Evolutionary conservation across 2,888 invertebrate species (phyloP).

Genomic region (Pyrocoelia pectoralis): DNA sequence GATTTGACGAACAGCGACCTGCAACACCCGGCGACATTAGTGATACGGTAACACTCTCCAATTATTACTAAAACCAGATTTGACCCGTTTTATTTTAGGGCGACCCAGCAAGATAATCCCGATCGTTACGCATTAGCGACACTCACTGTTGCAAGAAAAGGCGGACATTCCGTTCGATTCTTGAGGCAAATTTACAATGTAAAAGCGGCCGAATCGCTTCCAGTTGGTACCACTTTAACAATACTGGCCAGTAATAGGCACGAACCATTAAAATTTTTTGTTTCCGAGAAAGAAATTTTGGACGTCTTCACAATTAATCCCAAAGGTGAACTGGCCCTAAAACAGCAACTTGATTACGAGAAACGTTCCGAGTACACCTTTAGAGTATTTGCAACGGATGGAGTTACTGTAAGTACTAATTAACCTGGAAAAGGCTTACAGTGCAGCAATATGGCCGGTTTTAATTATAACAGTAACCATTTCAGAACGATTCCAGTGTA

Average conservation of each 20-base stretch:
- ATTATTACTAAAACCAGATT: background rate
- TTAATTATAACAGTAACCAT: conserved; percentile 35
- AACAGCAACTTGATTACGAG: conserved; percentile 82
- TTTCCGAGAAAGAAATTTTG: conserved; percentile 76
- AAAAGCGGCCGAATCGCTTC: conserved; percentile 78
- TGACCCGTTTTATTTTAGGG: conserved; percentile 68
- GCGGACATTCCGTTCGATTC: conserved; percentile 65
- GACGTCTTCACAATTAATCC: conserved; percentile 80
- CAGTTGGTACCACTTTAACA: conserved; percentile 75
- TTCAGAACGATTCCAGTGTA: conserved; percentile 83
- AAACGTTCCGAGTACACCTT: conserved; percentile 74
- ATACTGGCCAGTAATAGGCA: conserved; percentile 74
- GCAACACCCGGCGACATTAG: conserved; percentile 72
- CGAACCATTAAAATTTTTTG: conserved; percentile 76
- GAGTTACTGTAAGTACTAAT: conserved; percentile 66
- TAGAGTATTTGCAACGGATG: conserved; percentile 84
- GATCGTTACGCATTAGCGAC: conserved; percentile 90
- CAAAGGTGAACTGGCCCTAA: conserved; percentile 81
- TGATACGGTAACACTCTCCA: conserved; percentile 21
- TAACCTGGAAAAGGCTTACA: too few relatives aligned
- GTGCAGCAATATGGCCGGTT: too few relatives aligned
- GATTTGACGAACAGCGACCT: conserved; percentile 69
- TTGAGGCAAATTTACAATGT: conserved; percentile 74
- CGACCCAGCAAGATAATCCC: conserved; percentile 78
- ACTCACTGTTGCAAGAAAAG: conserved; percentile 69